Conservation (phyloP, 2,113 vertebrate genomes). For the Python bivittatus region DNA sequence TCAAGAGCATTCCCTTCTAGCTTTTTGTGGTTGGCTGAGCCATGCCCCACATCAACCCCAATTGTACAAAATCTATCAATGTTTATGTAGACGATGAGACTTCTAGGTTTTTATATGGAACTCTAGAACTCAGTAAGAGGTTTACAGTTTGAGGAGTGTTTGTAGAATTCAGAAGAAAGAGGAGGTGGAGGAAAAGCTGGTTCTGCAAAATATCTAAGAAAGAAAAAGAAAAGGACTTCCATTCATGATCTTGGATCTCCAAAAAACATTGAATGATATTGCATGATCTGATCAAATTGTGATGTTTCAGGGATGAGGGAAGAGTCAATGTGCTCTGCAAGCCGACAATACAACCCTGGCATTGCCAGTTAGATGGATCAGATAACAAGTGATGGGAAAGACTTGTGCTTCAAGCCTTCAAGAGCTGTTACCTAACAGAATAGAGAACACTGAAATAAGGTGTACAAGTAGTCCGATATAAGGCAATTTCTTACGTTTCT, state of each 20-base stretch:
- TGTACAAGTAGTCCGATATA: neutral
- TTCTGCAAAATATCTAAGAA: neutral
- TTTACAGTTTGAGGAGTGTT: neutral
- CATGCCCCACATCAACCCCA: neutral
- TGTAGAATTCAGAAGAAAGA: neutral
- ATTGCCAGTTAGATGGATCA: neutral
- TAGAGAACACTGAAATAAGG: neutral
- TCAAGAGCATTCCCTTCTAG: neutral
- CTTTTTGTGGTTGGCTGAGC: neutral
- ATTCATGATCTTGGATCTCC: neutral
- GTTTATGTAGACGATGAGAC: no score
- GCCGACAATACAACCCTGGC: neutral
- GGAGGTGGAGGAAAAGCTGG: neutral
- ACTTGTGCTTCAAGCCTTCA: neutral
- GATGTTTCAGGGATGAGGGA: neutral
- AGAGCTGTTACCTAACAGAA: neutral
- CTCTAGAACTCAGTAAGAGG: conserved; percentile 13
- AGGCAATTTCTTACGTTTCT: neutral
- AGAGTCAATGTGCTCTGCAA: neutral
- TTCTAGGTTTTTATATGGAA: neutral
- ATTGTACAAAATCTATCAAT: neutral
- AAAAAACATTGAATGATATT: neutral
- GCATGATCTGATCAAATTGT: neutral
- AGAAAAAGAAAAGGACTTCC: conserved; percentile 10
- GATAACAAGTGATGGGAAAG: neutral